These are phyloP conservation scores for Archilochus colubris DNA, from an alignment of 2,113 vertebrate species.

Conservation along the genomic window DNA sequence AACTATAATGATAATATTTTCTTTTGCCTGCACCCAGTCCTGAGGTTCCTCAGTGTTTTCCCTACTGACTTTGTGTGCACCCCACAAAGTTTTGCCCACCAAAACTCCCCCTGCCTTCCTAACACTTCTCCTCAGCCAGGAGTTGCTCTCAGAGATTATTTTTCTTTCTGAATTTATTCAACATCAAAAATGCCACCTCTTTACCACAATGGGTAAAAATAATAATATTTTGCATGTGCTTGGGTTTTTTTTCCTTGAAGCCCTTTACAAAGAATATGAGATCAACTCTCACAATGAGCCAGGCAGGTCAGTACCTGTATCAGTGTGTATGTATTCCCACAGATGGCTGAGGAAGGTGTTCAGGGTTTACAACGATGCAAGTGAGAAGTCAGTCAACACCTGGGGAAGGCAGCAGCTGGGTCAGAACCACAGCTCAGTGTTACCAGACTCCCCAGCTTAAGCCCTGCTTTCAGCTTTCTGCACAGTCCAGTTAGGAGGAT, in stretches of 20 bases:
- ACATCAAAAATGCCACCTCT: neutral
- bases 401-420: neutral
- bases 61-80: neutral
- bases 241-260: neutral
- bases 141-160: neutral
- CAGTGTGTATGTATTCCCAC: neutral
- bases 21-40: neutral
- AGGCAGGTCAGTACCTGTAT: neutral
- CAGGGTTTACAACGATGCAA: neutral
- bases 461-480: neutral
- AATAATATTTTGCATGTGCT: neutral
- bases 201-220: neutral
- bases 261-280: neutral
- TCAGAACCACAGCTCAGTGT: neutral
- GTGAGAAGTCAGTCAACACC: neutral
- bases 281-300: neutral
- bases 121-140: neutral
- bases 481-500: rapidly evolving
- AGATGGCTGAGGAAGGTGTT: neutral
- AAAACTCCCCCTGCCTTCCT: neutral
- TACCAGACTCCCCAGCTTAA: neutral
- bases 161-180: neutral
- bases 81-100: neutral
- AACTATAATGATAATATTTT: neutral
- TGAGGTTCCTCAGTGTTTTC: neutral